phyloP scores from a whole-genome alignment of 2,797 vertebrate species.

The Nannoperca obscura region DNA sequence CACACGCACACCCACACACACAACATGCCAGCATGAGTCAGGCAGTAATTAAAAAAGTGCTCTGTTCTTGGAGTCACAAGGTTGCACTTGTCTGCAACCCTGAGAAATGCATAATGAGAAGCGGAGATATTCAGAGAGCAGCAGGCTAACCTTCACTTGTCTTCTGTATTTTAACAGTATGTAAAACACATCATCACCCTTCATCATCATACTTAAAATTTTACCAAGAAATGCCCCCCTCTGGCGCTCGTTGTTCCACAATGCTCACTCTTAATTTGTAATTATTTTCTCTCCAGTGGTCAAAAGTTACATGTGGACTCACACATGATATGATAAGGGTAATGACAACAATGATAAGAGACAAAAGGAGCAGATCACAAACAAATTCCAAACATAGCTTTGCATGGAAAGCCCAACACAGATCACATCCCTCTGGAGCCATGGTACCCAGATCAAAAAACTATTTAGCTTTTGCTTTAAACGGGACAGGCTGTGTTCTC shows the following conservation, averaged over 20 bases:
- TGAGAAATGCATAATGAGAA: slow-evolving; percentile 48
- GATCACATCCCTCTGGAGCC: slow-evolving; percentile 7
- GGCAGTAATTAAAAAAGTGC: slow-evolving; percentile 46
- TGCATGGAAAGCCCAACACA: background rate
- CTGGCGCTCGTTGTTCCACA: background rate
- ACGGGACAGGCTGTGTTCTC: slow-evolving; percentile 25
- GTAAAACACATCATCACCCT: slow-evolving; percentile 23
- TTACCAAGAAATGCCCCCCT: background rate
- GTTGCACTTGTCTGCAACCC: slow-evolving; percentile 25
- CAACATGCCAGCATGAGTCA: background rate
- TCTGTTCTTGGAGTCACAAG: slow-evolving; percentile 36
- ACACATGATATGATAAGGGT: background rate
- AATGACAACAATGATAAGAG: background rate
- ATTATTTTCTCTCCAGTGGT: background rate
- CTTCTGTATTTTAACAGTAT: slow-evolving; percentile 31
- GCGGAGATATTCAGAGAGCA: slow-evolving; percentile 36
- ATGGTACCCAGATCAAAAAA: slow-evolving; percentile 8
- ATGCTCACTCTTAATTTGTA: background rate
- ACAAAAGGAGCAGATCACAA: background rate
- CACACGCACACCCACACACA: background rate
- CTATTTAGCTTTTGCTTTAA: slow-evolving; percentile 18
- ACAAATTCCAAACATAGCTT: background rate
- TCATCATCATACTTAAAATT: slow-evolving; percentile 28
- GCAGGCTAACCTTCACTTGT: slow-evolving; percentile 33
- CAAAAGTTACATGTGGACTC: background rate